These are phyloP conservation scores for Tipula confusa DNA, from an alignment of 2,888 invertebrate genomes.

Conservation along the genomic window DNA sequence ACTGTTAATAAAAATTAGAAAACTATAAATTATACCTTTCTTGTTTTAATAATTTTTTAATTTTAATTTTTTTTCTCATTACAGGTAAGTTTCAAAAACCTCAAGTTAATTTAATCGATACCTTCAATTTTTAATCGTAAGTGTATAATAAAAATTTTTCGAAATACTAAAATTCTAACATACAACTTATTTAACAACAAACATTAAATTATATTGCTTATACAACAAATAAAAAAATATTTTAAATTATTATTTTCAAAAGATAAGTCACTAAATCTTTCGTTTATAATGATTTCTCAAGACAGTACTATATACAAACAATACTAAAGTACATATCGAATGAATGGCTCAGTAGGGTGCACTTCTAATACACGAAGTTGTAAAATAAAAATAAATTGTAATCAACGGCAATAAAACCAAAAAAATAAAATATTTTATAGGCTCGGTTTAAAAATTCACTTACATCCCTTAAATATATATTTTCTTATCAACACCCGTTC, in stretches of 20 bases:
- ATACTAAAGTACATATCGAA: not conserved
- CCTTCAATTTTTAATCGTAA: not conserved
- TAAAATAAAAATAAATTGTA: not conserved
- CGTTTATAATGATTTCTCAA: not conserved
- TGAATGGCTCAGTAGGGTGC: not conserved
- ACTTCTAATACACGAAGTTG: not conserved
- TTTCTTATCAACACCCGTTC: not conserved
- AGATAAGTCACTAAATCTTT: not conserved
- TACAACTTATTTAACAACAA: not conserved
- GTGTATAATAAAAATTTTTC: no score
- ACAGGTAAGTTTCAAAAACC: not conserved
- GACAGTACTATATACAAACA: not conserved
- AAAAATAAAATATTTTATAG: not conserved
- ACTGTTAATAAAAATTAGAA: no score
- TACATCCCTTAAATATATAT: not conserved
- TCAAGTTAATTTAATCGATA: not conserved
- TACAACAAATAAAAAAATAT: not conserved
- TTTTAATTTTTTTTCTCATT: no score
- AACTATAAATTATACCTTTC: no score
- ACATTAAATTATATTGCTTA: not conserved
- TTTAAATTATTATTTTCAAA: not conserved
- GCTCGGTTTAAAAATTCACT: not conserved
- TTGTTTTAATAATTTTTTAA: no score
- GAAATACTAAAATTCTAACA: no score
- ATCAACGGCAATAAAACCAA: not conserved